Evolutionary conservation across 1,140 invertebrate species (phyloP).

Genomic region (Scaptomyza pallida): DNA sequence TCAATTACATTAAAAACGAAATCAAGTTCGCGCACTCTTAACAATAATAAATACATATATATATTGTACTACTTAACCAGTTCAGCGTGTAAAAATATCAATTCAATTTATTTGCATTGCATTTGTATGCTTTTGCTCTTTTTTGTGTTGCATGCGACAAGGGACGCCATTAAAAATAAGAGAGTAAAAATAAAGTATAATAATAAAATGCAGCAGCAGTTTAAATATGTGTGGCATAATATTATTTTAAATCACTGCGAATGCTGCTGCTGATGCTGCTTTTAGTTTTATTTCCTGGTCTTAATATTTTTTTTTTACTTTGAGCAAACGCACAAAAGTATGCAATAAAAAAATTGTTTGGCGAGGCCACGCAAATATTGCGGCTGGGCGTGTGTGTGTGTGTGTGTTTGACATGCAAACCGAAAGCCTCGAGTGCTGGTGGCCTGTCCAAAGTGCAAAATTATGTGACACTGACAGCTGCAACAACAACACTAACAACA

Average conservation of each 20-base stretch:
- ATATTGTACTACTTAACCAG: conserved; percentile 1
- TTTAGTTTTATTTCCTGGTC: background rate
- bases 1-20: background rate
- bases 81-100: conserved; percentile 9
- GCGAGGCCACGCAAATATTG: conserved; percentile 20
- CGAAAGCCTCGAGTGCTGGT: conserved; percentile 52
- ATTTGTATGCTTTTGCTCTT: background rate
- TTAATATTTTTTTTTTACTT: conserved; percentile 13
- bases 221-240: conserved; percentile 32
- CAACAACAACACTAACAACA: conserved; percentile 30
- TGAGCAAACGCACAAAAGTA: conserved; percentile 40
- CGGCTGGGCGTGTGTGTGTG: conserved; percentile 9
- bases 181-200: conserved; percentile 4
- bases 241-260: conserved; percentile 38
- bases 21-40: background rate
- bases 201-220: conserved; percentile 23
- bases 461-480: conserved; percentile 53
- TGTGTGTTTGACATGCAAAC: conserved; percentile 50
- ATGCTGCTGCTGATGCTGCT: background rate
- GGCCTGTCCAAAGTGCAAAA: conserved; percentile 57
- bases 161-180: background rate
- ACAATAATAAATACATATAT: conserved; percentile 3
- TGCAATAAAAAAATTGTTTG: conserved; percentile 31
- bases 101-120: conserved; percentile 40
- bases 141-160: conserved; percentile 3